phyloP scores from a whole-genome alignment of 2,797 vertebrate genomes.

The Manis pentadactyla region DNA sequence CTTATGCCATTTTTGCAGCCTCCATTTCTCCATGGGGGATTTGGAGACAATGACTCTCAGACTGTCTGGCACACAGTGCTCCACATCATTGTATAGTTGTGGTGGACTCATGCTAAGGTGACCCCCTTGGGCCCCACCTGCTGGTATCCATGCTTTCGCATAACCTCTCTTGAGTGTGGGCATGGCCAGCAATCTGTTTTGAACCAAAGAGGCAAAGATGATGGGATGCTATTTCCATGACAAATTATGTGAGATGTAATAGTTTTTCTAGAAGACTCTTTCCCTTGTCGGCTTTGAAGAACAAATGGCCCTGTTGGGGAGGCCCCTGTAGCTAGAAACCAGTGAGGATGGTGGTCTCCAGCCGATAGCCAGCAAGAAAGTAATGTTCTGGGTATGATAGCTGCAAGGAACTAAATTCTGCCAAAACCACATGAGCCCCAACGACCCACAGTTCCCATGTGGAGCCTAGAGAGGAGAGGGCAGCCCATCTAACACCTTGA shows the following conservation, averaged over 20 bases:
- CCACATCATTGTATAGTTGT: fast-evolving
- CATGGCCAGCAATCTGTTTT: background rate
- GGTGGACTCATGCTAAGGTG: background rate
- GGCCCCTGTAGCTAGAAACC: background rate
- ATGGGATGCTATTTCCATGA: background rate
- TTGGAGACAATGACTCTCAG: background rate
- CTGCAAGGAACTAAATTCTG: background rate
- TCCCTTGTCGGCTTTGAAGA: background rate
- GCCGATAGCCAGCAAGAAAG: background rate
- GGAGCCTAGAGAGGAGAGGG: background rate
- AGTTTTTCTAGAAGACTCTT: background rate
- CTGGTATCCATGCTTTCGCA: background rate
- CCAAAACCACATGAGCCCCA: background rate
- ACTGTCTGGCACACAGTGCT: background rate
- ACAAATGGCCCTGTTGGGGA: background rate
- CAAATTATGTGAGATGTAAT: background rate
- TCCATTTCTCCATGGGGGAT: background rate
- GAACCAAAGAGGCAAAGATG: background rate
- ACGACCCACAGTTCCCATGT: background rate
- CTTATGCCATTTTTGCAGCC: background rate
- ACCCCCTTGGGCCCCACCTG: fast-evolving
- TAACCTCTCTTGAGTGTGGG: fast-evolving
- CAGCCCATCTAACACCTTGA: background rate
- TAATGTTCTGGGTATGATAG: background rate
- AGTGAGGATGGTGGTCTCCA: background rate